These are phyloP conservation scores for Leptobrachium ailaonicum DNA, from an alignment of 2,113 vertebrate genomes.

Conservation along the genomic window DNA sequence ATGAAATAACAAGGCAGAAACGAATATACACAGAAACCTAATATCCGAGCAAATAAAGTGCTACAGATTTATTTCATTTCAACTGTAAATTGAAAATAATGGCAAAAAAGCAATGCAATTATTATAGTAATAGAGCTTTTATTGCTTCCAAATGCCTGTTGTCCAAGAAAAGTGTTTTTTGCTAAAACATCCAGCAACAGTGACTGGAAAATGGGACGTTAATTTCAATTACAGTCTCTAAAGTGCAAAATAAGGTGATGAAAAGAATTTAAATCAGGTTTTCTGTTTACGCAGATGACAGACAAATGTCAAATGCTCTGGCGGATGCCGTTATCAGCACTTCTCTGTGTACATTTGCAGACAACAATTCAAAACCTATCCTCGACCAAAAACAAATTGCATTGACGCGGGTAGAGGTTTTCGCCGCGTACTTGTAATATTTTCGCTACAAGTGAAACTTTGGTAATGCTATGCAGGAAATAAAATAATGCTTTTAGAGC, in stretches of 20 bases:
- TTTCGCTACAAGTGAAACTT: constrained; percentile 16
- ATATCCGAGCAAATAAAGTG: no score
- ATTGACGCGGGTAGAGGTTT: neutral
- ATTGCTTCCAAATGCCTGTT: no score
- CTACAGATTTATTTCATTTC: no score
- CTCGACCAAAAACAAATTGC: neutral
- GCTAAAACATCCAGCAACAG: neutral
- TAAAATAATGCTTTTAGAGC: constrained; percentile 28
- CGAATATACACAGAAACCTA: no score
- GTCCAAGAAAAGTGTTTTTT: neutral
- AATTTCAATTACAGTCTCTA: constrained; percentile 6
- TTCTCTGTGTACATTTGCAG: neutral
- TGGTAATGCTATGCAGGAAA: constrained; percentile 11
- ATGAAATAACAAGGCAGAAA: no score
- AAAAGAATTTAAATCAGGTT: constrained; percentile 6
- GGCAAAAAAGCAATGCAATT: no score
- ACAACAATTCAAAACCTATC: constrained; percentile 7
- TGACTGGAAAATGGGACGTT: neutral
- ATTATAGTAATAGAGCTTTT: no score
- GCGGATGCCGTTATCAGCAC: neutral
- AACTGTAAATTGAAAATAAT: no score
- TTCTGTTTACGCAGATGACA: neutral
- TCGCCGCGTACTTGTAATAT: neutral
- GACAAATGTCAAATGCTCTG: neutral
- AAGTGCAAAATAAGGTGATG: neutral